A percentile compares a stretch with the other conserved stretches of the same genome.
phyloP scores from a whole-genome alignment of 2,888 invertebrate species.

The Clostera curtula region DNA sequence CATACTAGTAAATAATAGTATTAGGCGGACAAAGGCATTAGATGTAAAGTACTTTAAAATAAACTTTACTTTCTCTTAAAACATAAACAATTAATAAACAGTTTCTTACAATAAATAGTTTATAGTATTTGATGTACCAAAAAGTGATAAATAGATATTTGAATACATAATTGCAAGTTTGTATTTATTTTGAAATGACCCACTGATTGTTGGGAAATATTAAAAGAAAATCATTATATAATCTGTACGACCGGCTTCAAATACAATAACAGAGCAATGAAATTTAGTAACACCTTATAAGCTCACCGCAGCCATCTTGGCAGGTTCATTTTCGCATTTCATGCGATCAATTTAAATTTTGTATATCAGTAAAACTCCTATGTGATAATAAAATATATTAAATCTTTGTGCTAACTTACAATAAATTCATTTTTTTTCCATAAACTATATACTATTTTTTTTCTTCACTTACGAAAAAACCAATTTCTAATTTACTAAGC shows the following conservation, averaged over 20 bases:
- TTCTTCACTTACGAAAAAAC: conserved; percentile 52
- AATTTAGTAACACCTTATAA: conserved; percentile 31
- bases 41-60: no score
- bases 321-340: conserved; percentile 53
- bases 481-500: conserved; percentile 57
- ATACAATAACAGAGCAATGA: conserved; percentile 9
- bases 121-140: no score
- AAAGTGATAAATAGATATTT: no score
- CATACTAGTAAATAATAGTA: no score
- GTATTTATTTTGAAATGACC: no score
- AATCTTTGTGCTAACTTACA: conserved; percentile 75
- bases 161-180: no score
- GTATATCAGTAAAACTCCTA: conserved; percentile 71
- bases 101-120: no score
- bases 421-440: conserved; percentile 72
- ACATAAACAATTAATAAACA: no score
- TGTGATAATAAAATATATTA: conserved; percentile 75
- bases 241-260: conserved; percentile 19
- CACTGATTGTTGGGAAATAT: no score
- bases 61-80: no score
- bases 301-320: conserved; percentile 50
- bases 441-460: conserved; percentile 64
- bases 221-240: no score
- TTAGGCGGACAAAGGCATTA: no score
- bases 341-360: conserved; percentile 66